These are phyloP conservation scores for Triops cancriformis DNA, from an alignment of 1,140 invertebrate genomes.

Conservation along the genomic window DNA sequence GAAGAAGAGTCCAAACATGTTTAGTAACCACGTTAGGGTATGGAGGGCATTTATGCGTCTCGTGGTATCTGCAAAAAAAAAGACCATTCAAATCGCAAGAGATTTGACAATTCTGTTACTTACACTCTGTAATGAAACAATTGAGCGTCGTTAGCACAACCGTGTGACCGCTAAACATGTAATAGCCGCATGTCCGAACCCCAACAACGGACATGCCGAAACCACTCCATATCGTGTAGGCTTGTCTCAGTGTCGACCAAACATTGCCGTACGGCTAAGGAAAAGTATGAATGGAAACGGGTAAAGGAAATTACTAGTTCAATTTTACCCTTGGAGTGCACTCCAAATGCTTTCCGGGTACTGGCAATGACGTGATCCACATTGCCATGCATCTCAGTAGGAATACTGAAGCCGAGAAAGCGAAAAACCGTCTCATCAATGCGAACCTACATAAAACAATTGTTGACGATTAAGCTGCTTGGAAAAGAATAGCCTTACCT, in stretches of 20 bases:
- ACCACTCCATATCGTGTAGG: slow-evolving; percentile 92
- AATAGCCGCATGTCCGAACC: slow-evolving; percentile 95
- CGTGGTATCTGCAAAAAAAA: slow-evolving; percentile 70
- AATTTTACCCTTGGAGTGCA: slow-evolving; percentile 70
- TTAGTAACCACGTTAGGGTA: slow-evolving; percentile 93
- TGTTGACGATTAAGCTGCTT: background rate
- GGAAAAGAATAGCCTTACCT: slow-evolving; percentile 51
- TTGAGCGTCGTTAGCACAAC: slow-evolving; percentile 93
- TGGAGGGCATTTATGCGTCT: slow-evolving; percentile 84
- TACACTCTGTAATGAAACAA: slow-evolving; percentile 99
- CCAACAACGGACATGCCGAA: slow-evolving; percentile 96
- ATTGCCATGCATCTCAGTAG: slow-evolving; percentile 94
- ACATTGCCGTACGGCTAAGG: slow-evolving; percentile 45
- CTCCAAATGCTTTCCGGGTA: slow-evolving; percentile 90
- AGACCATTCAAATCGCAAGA: background rate
- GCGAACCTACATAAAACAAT: slow-evolving; percentile 68
- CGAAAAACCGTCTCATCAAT: slow-evolving; percentile 86
- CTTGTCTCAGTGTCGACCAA: slow-evolving; percentile 54
- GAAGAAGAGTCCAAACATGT: slow-evolving; percentile 99
- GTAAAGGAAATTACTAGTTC: background rate
- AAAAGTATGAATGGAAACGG: background rate
- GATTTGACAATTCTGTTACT: slow-evolving; percentile 39
- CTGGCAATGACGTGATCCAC: slow-evolving; percentile 95
- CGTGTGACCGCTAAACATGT: slow-evolving; percentile 99
- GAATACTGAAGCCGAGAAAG: slow-evolving; percentile 92